Evolutionary conservation across 2,797 vertebrate species (phyloP).

Genomic region (Melanitta fusca): DNA sequence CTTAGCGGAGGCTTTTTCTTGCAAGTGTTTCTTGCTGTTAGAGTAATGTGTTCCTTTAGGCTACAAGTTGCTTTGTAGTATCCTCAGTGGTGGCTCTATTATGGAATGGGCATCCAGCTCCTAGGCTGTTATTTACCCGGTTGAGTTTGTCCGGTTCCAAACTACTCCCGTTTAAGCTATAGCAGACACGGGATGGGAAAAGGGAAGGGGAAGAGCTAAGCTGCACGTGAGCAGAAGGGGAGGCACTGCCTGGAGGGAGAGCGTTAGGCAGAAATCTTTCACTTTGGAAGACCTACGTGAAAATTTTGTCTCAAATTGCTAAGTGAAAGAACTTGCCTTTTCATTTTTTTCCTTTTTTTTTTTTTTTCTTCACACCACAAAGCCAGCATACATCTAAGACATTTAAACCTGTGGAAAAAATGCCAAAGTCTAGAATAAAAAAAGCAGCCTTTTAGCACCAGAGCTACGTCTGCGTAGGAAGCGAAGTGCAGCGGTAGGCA

Average conservation of each 20-base stretch:
- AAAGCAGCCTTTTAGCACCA: background rate
- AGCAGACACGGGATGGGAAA: background rate
- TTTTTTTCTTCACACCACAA: rapidly evolving
- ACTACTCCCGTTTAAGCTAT: background rate
- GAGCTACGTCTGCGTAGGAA: background rate
- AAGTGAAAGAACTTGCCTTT: background rate
- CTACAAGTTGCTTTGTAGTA: background rate
- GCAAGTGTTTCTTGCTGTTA: background rate
- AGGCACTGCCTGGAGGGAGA: background rate
- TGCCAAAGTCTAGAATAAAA: background rate
- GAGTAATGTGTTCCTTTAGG: background rate
- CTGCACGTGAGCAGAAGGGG: background rate
- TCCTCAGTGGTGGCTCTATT: background rate
- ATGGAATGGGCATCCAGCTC: background rate
- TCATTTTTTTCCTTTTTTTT: background rate
- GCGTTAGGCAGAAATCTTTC: background rate
- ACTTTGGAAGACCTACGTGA: background rate
- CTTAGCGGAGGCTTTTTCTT: background rate
- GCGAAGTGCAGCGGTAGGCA: rapidly evolving
- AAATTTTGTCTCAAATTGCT: background rate
- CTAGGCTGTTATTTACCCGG: background rate
- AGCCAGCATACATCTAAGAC: background rate
- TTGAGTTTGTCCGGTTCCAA: background rate
- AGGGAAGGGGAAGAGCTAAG: background rate
- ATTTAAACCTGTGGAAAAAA: background rate